Percentiles rank a stretch among this genome's conserved stretches.
These are phyloP conservation scores for Menidia menidia DNA, from an alignment of 2,797 vertebrate genomes.

Conservation along the genomic window DNA sequence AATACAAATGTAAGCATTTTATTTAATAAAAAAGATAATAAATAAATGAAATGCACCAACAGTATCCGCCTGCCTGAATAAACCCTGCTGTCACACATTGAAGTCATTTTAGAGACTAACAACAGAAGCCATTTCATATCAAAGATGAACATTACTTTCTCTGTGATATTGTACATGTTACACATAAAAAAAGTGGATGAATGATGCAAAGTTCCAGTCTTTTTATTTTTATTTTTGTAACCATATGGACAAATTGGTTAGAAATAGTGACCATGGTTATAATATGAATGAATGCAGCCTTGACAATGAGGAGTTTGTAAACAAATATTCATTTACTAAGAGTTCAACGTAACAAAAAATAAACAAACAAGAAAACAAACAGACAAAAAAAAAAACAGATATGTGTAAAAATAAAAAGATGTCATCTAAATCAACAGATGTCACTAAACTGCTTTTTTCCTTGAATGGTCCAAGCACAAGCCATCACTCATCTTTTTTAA, in stretches of 20 bases:
- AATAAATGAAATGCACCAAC: constrained; percentile 64
- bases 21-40: constrained; percentile 62
- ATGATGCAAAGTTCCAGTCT: constrained; percentile 40
- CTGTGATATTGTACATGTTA: constrained; percentile 29
- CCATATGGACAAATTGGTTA: constrained; percentile 67
- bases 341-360: constrained; percentile 40
- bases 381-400: constrained; percentile 23
- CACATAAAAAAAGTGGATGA: constrained; percentile 37
- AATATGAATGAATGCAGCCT: constrained; percentile 52
- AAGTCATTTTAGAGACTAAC: neutral
- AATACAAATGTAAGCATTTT: neutral
- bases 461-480: no score
- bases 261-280: constrained; percentile 4
- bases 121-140: constrained; percentile 12
- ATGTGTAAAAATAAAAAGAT: neutral
- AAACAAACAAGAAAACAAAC: constrained; percentile 23
- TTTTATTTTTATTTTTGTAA: constrained; percentile 20
- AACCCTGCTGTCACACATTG: constrained; percentile 30
- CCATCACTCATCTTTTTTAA: neutral
- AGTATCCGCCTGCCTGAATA: constrained; percentile 14
- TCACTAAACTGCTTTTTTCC: constrained; percentile 21
- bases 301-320: constrained; percentile 55
- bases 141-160: constrained; percentile 16
- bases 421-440: constrained; percentile 15
- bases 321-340: constrained; percentile 62